These are phyloP conservation scores for Protomyctophum bolini DNA, from an alignment of 2,113 vertebrate genomes.

Conservation along the genomic window DNA sequence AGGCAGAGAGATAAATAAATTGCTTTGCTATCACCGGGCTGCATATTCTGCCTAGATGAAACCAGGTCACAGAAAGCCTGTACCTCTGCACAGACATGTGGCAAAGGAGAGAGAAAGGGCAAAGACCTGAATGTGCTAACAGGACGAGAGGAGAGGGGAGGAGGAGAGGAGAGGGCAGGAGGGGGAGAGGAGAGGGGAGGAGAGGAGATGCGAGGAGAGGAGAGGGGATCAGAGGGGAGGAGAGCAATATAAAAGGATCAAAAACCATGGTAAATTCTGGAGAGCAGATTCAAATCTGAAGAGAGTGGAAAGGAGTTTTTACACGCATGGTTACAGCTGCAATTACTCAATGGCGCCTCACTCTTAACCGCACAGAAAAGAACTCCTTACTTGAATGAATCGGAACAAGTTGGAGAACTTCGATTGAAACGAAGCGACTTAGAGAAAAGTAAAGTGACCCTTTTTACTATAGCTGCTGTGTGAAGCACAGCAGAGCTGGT, in stretches of 20 bases:
- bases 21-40: conserved; percentile 54
- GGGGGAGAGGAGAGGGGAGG: not conserved
- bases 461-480: not conserved
- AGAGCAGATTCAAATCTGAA: conserved; percentile 49
- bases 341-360: not conserved
- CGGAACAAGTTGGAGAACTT: not conserved
- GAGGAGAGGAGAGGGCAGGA: not conserved
- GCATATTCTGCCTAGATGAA: conserved; percentile 47
- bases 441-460: not conserved
- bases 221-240: not conserved
- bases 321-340: conserved; percentile 23
- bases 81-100: conserved; percentile 25
- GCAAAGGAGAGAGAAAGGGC: not conserved
- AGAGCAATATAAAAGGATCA: conserved; percentile 33
- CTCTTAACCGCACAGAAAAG: not conserved
- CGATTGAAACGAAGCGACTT: not conserved
- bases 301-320: conserved; percentile 27
- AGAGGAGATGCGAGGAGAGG: not conserved
- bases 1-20: conserved; percentile 69
- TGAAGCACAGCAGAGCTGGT: no score
- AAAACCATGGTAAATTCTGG: conserved; percentile 47
- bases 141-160: not conserved
- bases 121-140: not conserved
- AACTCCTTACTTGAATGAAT: not conserved
- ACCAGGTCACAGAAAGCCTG: conserved; percentile 48